A percentile compares a stretch with the other conserved stretches of the same genome.
These are phyloP conservation scores for Lycopodina hypogea DNA, from an alignment of 37 sponge, comb jelly and placozoan genomes.

Conservation along the genomic window DNA sequence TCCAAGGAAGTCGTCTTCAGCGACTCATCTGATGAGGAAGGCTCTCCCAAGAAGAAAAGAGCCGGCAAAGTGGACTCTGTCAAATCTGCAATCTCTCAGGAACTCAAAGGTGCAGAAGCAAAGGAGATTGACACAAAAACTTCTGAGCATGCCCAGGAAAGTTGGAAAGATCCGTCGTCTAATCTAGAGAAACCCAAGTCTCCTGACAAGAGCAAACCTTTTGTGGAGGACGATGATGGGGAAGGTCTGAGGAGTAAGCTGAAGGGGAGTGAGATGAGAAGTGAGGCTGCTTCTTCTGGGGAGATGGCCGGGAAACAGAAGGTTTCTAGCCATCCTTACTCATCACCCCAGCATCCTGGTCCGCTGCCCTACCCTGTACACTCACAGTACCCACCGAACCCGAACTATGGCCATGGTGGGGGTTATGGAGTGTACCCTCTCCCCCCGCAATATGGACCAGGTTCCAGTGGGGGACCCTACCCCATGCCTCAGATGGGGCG, in stretches of 20 bases:
- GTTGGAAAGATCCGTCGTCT: no score
- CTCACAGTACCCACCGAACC: slow-evolving; percentile 3
- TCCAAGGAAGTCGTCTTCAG: slow-evolving; percentile 75
- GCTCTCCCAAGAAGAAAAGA: neutral
- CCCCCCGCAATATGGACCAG: neutral
- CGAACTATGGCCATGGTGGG: neutral
- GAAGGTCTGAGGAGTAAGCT: neutral
- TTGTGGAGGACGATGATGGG: neutral
- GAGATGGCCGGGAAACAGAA: no score
- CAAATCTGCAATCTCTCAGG: neutral
- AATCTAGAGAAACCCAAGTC: no score
- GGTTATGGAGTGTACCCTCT: slow-evolving; percentile 1
- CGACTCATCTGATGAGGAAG: slow-evolving; percentile 72
- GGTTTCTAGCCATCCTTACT: neutral
- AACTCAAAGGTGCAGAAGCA: neutral
- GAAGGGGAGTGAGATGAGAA: neutral
- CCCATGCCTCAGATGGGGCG: neutral
- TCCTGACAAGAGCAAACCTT: neutral
- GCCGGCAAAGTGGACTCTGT: neutral
- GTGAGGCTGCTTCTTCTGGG: neutral
- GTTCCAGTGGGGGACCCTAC: neutral
- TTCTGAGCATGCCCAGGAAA: no score
- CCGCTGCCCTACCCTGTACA: neutral
- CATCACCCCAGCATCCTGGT: neutral
- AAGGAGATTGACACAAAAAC: neutral